These are phyloP conservation scores for Leptinotarsa tumamoca DNA, from an alignment of 2,888 invertebrate genomes.

Conservation along the genomic window DNA sequence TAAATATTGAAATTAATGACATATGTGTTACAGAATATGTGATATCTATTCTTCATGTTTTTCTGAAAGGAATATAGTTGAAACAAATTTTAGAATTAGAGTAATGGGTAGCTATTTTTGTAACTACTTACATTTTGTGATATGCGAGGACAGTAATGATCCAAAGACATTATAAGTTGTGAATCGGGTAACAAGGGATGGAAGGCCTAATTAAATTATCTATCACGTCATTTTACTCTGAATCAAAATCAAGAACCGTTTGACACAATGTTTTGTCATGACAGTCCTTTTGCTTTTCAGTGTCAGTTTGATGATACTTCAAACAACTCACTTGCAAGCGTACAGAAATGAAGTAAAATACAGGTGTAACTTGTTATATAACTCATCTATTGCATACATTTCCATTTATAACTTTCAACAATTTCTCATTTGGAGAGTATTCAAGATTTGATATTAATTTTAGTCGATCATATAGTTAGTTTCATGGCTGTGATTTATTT, in stretches of 20 bases:
- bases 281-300: not conserved
- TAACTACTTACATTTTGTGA: slow-evolving; percentile 6
- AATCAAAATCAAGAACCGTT: not conserved
- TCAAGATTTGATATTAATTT: not conserved
- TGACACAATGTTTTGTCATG: too few relatives aligned
- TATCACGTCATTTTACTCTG: not conserved
- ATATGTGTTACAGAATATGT: not conserved
- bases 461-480: not conserved
- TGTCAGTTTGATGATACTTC: not conserved
- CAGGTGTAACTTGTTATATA: not conserved
- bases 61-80: not conserved
- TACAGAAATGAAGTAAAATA: not conserved
- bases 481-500: slow-evolving; percentile 32
- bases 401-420: too few relatives aligned
- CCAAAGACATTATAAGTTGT: not conserved
- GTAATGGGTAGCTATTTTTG: not conserved
- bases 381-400: not conserved
- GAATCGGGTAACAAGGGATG: not conserved
- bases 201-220: not conserved
- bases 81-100: not conserved
- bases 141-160: not conserved
- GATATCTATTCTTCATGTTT: not conserved
- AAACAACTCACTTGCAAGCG: not conserved
- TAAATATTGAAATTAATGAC: slow-evolving; percentile 17
- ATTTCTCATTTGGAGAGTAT: too few relatives aligned